phyloP scores from a whole-genome alignment of 92 coral and sea anemone species.

The Porites evermanni region DNA sequence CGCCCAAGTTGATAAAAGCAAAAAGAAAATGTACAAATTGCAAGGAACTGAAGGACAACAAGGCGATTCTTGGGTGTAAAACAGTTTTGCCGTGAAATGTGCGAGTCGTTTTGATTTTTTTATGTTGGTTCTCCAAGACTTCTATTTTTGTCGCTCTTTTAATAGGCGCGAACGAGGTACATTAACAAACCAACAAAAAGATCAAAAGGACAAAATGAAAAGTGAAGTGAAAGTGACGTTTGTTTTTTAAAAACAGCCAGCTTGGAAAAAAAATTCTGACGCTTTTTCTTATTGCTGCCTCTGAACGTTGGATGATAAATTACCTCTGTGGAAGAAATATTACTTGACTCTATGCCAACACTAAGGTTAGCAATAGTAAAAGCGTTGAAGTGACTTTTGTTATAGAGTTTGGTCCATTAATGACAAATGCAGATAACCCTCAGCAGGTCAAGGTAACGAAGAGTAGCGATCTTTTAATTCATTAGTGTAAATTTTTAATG shows the following conservation, averaged over 20 bases:
- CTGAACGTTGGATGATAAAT: neutral
- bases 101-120: neutral
- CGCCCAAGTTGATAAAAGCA: slow-evolving; percentile 87
- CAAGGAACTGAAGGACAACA: slow-evolving; percentile 71
- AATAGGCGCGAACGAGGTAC: neutral
- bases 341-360: neutral
- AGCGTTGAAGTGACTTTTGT: neutral
- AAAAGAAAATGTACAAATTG: slow-evolving; percentile 67
- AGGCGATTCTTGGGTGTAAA: slow-evolving; percentile 96
- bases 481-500: neutral
- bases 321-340: neutral
- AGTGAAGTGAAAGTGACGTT: neutral
- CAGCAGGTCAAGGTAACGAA: neutral
- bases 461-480: neutral
- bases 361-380: neutral
- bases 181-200: neutral
- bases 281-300: neutral
- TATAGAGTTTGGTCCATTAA: neutral
- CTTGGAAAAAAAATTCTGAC: neutral
- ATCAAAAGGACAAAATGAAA: neutral
- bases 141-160: neutral
- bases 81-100: neutral
- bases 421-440: neutral
- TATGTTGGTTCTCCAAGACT: neutral
- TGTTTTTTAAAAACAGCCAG: neutral